Evolutionary conservation across 2,888 invertebrate genomes (phyloP).

Genomic region (Lycophotia porphyrea): DNA sequence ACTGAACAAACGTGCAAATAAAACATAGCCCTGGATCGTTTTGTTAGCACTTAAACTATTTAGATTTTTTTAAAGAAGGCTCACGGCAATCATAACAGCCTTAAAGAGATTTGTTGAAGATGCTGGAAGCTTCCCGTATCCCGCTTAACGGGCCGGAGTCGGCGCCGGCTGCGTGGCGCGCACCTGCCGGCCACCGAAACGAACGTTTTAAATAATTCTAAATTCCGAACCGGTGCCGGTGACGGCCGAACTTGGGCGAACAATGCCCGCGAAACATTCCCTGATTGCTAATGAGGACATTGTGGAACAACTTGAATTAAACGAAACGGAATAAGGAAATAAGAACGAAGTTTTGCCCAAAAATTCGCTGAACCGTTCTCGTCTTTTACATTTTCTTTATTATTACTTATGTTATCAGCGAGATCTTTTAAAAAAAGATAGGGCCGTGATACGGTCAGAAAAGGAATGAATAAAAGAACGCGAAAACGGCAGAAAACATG

Average conservation of each 20-base stretch:
- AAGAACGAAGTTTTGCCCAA: constrained; percentile 69
- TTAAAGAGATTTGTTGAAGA: constrained; percentile 71
- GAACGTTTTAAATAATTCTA: constrained; percentile 84
- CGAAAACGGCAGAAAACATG: constrained; percentile 44
- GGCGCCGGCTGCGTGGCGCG: constrained; percentile 62
- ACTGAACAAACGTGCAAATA: background rate
- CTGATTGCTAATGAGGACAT: constrained; percentile 89
- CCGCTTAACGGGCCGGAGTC: constrained; percentile 61
- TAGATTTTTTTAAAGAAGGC: constrained; percentile 20
- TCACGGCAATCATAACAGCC: constrained; percentile 67
- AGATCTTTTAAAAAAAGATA: constrained; percentile 51
- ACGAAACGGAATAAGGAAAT: constrained; percentile 80
- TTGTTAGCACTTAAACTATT: background rate
- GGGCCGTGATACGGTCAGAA: constrained; percentile 53
- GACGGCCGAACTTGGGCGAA: constrained; percentile 85
- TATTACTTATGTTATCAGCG: constrained; percentile 63
- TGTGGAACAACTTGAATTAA: constrained; percentile 84
- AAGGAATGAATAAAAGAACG: constrained; percentile 50
- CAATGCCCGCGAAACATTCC: constrained; percentile 85
- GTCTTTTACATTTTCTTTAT: constrained; percentile 69
- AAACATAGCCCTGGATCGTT: background rate
- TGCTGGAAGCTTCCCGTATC: constrained; percentile 56
- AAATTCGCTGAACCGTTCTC: constrained; percentile 69
- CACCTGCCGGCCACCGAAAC: constrained; percentile 78
- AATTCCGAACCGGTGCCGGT: constrained; percentile 82